These are phyloP conservation scores for Pyrrhura leucotis DNA, from an alignment of 2,797 vertebrate species.

Conservation along the genomic window DNA sequence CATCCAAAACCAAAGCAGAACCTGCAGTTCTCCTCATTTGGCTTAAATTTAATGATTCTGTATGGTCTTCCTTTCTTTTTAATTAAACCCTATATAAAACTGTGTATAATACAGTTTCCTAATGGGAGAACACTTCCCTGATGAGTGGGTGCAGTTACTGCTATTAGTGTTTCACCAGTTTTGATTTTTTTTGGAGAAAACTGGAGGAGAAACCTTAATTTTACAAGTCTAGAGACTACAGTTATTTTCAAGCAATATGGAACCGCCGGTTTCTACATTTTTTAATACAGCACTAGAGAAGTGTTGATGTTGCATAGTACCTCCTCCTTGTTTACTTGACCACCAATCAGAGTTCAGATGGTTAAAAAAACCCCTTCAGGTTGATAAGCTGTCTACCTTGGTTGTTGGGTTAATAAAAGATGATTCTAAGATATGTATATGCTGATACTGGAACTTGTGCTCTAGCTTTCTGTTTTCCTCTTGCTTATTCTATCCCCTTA, in stretches of 20 bases:
- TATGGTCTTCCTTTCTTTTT: neutral
- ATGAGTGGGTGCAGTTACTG: neutral
- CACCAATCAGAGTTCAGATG: neutral
- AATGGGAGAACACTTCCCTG: neutral
- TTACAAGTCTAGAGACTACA: neutral
- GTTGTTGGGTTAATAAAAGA: neutral
- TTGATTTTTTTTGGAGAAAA: neutral
- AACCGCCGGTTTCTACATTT: neutral
- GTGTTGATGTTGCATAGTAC: neutral
- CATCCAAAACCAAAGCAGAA: neutral
- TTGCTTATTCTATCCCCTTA: conserved; percentile 31
- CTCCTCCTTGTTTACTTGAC: neutral
- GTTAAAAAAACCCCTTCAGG: neutral
- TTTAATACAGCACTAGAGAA: neutral
- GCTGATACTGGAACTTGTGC: neutral
- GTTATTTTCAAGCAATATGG: neutral
- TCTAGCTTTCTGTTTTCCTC: neutral
- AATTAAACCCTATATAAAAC: neutral
- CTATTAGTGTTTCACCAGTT: neutral
- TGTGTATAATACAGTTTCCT: neutral
- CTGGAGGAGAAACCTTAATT: neutral
- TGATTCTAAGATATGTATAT: neutral
- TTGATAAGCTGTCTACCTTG: neutral
- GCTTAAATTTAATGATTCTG: neutral
- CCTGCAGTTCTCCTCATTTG: neutral